Evolutionary conservation across 1,140 invertebrate species (phyloP).

Genomic region (Drosophila elegans): DNA sequence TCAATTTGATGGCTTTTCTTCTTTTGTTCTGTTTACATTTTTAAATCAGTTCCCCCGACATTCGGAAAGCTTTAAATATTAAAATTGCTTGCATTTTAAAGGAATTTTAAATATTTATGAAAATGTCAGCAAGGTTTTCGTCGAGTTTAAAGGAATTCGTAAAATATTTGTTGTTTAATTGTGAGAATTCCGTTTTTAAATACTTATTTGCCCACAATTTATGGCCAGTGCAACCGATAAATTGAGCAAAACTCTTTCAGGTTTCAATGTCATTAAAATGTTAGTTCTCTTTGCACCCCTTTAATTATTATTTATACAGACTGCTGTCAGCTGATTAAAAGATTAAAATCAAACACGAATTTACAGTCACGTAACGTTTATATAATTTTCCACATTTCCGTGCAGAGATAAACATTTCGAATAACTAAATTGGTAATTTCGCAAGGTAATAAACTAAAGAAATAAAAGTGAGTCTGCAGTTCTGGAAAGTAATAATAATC

Average conservation of each 20-base stretch:
- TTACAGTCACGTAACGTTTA: conserved; percentile 42
- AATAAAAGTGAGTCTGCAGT: conserved; percentile 60
- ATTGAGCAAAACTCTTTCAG: background rate
- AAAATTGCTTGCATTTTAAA: conserved; percentile 5
- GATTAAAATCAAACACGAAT: conserved; percentile 23
- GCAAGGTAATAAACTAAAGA: conserved; percentile 27
- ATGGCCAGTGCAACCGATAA: background rate
- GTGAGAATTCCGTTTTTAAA: background rate
- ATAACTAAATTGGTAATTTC: conserved; percentile 40
- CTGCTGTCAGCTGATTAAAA: conserved; percentile 16
- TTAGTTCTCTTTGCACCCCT: background rate
- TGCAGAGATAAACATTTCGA: conserved; percentile 23
- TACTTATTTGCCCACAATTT: background rate
- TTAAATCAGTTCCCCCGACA: conserved; percentile 6
- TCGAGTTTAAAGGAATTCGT: background rate
- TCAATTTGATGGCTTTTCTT: background rate
- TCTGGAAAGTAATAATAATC: conserved; percentile 31
- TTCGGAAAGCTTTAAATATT: conserved; percentile 16
- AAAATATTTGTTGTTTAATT: background rate
- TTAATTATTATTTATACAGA: conserved; percentile 2
- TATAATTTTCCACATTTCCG: conserved; percentile 31
- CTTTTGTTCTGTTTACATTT: background rate
- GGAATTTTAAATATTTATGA: conserved; percentile 12
- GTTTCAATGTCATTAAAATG: conserved; percentile 4
- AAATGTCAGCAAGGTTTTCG: conserved; percentile 3